Evolutionary conservation across 92 coral and sea anemone genomes (phyloP).

Genomic region (Pocillopora grandis): DNA sequence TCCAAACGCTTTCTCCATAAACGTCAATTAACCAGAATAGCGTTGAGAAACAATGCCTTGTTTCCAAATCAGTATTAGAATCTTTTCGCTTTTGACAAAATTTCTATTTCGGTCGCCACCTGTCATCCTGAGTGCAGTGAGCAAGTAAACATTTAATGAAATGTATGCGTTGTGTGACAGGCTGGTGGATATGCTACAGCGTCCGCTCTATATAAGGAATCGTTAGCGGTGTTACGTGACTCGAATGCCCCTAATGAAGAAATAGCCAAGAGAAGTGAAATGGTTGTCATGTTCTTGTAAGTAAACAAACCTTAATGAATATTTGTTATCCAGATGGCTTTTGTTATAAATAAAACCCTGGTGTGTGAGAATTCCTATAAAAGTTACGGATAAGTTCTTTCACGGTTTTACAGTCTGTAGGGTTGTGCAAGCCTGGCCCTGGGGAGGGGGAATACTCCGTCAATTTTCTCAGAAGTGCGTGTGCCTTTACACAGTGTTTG

Average conservation of each 20-base stretch:
- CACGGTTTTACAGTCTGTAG: neutral
- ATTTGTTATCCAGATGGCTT: neutral
- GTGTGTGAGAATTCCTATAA: neutral
- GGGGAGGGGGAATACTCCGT: too few relatives aligned
- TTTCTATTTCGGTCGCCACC: too few relatives aligned
- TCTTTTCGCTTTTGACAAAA: too few relatives aligned
- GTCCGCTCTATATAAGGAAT: slow-evolving; percentile 86
- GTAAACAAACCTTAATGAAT: slow-evolving; percentile 8
- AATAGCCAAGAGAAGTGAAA: slow-evolving; percentile 82
- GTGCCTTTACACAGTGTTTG: too few relatives aligned
- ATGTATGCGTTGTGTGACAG: slow-evolving; percentile 39
- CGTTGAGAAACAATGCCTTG: too few relatives aligned
- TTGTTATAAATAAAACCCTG: neutral
- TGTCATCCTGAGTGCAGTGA: neutral
- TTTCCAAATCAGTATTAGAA: too few relatives aligned
- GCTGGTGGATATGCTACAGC: slow-evolving; percentile 99
- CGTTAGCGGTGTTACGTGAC: slow-evolving; percentile 70
- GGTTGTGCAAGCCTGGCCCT: neutral
- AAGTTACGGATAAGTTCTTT: neutral
- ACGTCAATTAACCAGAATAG: too few relatives aligned
- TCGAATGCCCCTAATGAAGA: slow-evolving; percentile 73
- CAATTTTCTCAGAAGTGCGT: too few relatives aligned
- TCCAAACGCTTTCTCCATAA: too few relatives aligned
- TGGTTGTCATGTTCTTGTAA: slow-evolving; percentile 90
- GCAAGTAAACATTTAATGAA: neutral